Conservation (phyloP, 37 sponge, comb jelly and placozoan species). For the Ianthella basta region DNA sequence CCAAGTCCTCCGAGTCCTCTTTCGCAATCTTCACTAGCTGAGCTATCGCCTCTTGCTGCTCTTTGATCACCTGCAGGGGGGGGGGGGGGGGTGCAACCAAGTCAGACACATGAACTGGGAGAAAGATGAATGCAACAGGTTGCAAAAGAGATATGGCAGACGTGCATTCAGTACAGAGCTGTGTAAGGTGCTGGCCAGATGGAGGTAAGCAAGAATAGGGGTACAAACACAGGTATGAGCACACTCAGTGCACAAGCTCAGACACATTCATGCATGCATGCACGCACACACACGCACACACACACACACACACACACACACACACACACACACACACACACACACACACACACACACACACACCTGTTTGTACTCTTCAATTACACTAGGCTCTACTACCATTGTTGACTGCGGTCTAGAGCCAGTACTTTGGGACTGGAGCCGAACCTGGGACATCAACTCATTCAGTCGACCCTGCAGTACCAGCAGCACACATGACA, state of each 20-base stretch:
- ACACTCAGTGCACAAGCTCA: no score
- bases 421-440: slow-evolving; percentile 66
- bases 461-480: slow-evolving; percentile 87
- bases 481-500: neutral
- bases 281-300: slow-evolving; percentile 29
- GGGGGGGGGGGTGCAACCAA: no score
- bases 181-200: neutral
- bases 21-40: slow-evolving; percentile 84
- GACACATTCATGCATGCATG: neutral
- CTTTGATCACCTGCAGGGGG: slow-evolving; percentile 66
- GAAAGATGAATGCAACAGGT: neutral
- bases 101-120: neutral
- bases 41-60: slow-evolving; percentile 89
- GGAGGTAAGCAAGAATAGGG: neutral
- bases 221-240: neutral
- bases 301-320: slow-evolving; percentile 18
- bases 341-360: neutral
- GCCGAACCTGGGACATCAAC: slow-evolving; percentile 86
- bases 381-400: slow-evolving; percentile 57
- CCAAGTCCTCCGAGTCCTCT: slow-evolving; percentile 83
- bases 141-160: no score
- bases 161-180: neutral
- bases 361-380: slow-evolving; percentile 72
- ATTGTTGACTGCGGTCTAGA: slow-evolving; percentile 34
- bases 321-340: slow-evolving; percentile 33